Base-by-base conservation (phyloP, 2,113 vertebrate genomes). In the Oreotrochilus melanogaster region DNA sequence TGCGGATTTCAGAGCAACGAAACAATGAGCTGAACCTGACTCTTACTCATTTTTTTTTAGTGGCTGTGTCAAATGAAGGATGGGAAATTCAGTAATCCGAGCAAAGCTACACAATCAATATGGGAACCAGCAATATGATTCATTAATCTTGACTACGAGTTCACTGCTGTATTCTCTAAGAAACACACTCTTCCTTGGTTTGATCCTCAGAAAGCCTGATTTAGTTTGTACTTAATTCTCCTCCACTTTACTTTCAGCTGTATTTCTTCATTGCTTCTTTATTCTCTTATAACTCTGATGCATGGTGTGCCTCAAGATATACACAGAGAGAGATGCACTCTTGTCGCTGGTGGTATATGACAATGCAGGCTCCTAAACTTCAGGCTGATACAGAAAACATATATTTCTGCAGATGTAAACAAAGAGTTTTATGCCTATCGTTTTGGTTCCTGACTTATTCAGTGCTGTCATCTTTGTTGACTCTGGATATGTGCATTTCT, bases 371-470 rank as follows among this genome's bases (percentile, higher is more conserved):
- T 86, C 87, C 50, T 71, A 89, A 51, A 83, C 71, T 86, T 89
- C 47, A 88, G 33, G 66, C 50, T 87, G 69, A 91, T 96, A 83
- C 27, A 76, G 85, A 86, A 95, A 92, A 80, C 88, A 89, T 94
- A 79, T 82, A 94, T 93, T 96, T 96, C 82, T 95, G 75, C 58
- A 92, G 85, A 88, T 89, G 81, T 89, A 96, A 95, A 95, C 87
- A 89, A 95, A 85, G 71, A 95, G 51, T 31, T 97, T 96, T 95
- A 97, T 74, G n/a, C 39, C 28, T 91, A 73, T 89, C 71, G 70
- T 94, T 92, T 95, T 89, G 54, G 37, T 70, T 94, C 91, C 62
- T 2, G 62, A 83, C 62, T 92, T 87, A 67, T 93, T 94, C 89
- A 93, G 31, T 92, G 78, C 67, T 58, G 48, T 79, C 54, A 35